Base-by-base conservation (phyloP, 2,113 vertebrate genomes). In the Thermophis baileyi region DNA sequence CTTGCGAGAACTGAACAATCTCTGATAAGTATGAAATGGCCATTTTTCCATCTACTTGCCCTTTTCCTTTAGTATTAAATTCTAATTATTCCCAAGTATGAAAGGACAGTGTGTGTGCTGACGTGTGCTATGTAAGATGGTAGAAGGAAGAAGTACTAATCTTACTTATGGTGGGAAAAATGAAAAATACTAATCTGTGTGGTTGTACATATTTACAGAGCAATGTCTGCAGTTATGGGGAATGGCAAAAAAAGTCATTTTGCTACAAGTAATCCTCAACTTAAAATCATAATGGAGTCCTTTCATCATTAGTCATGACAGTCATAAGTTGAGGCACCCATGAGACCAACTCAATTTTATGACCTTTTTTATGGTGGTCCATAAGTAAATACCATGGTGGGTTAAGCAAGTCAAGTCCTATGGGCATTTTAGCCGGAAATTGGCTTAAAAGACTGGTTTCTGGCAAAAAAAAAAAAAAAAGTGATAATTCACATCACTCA, bases 1-100 rank as follows among this genome's bases (percentile, higher is more conserved):
- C 0, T 24, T 12, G 1, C 20, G 30, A 18, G 0, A 0, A 6
- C 0, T 3, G 69, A 14, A 69, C 3, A 1, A 74, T 88, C 10
- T 0, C 93, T 63, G 74, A 90, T 86, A 44, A 35, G 24, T 60
- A 47, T 22, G 16, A 81, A 55, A 22, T 30, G 1, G 92, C 93
- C 0, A 51, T 50, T 0, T 44, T 11, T 46, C 46, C 3, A 0
- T 57, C 53, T 20, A 0, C 0, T 92, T 0, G 93, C 91, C n/a
- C 74, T 53, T 85, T 63, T 9, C 60, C 46, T 1, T 54, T 40
- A 87, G 57, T 94, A 94, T 94, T 60, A 95, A 95, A 95, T 24
- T 74, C 40, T 95, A 95, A 96, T 96, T 94, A 92, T 95, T 89
- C 6, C 74, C 0, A 18, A 93, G 88, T 51, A 63, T 87, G 44